Evolutionary conservation across 2,888 invertebrate species (phyloP).

Genomic region (Clusia tigrina): DNA sequence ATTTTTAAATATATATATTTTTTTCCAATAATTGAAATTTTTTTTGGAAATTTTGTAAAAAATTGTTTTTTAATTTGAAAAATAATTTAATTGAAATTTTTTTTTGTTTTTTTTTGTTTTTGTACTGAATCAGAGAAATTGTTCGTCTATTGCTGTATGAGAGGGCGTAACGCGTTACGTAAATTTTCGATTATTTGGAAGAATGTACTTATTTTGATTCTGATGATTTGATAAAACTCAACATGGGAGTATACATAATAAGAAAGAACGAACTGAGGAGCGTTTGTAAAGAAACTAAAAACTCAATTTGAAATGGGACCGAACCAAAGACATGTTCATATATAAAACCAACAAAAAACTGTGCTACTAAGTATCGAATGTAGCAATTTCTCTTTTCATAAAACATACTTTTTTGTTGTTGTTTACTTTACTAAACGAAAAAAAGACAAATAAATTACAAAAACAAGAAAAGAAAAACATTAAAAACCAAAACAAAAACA

Average conservation of each 20-base stretch:
- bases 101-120: constrained; percentile 22
- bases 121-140: background rate
- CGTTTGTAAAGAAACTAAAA: constrained; percentile 10
- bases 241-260: background rate
- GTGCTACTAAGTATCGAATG: constrained; percentile 14
- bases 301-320: background rate
- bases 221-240: constrained; percentile 11
- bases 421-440: constrained; percentile 8
- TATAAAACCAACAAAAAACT: constrained; percentile 7
- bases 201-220: background rate
- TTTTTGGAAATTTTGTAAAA: constrained; percentile 14
- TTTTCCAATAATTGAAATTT: constrained; percentile 24
- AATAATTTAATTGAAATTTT: constrained; percentile 37
- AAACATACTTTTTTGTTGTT: background rate
- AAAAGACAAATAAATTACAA: background rate
- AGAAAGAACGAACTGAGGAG: constrained; percentile 16
- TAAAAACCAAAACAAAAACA: constrained; percentile 30
- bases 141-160: background rate
- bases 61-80: constrained; percentile 38
- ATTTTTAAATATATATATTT: constrained; percentile 16
- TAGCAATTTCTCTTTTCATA: constrained; percentile 16
- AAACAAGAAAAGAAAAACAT: constrained; percentile 25
- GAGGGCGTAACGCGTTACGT: background rate
- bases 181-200: background rate
- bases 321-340: background rate